These are phyloP conservation scores for Steromphala cineraria DNA, from an alignment of 2,888 invertebrate species.

Conservation along the genomic window DNA sequence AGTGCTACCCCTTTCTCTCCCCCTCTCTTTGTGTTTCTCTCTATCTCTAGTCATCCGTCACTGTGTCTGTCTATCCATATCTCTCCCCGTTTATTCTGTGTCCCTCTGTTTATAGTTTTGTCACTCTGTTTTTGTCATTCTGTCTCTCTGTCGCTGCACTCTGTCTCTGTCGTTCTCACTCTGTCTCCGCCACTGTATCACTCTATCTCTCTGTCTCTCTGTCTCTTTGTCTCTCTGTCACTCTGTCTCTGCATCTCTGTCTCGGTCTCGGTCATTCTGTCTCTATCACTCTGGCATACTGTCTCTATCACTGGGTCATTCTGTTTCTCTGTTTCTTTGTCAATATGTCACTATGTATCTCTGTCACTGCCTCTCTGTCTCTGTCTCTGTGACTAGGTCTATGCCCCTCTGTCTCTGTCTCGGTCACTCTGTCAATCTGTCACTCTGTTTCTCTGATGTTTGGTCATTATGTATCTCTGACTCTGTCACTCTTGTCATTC, in stretches of 20 bases:
- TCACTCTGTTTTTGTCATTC: neutral
- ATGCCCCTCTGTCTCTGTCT: too few species aligned
- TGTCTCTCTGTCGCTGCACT: neutral
- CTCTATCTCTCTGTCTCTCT: neutral
- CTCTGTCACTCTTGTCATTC: too few species aligned
- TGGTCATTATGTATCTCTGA: too few species aligned
- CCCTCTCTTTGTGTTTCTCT: neutral
- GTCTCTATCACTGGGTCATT: neutral
- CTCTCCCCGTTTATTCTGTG: slow-evolving; percentile 6
- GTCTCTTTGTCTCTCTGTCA: neutral
- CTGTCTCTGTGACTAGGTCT: too few species aligned
- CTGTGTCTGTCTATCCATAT: neutral
- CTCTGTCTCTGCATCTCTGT: neutral
- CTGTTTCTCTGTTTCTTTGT: neutral
- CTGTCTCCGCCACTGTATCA: neutral
- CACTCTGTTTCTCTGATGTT: too few species aligned
- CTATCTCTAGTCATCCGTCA: neutral
- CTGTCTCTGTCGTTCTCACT: slow-evolving; percentile 12
- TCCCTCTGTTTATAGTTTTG: neutral
- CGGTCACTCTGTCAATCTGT: too few species aligned
- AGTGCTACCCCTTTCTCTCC: too few species aligned
- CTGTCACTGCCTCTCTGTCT: too few species aligned
- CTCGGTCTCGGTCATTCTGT: too few species aligned
- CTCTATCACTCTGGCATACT: neutral
- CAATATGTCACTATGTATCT: neutral